Base-by-base conservation (phyloP, 2,888 invertebrate genomes). In the Lepidonotus clava region DNA sequence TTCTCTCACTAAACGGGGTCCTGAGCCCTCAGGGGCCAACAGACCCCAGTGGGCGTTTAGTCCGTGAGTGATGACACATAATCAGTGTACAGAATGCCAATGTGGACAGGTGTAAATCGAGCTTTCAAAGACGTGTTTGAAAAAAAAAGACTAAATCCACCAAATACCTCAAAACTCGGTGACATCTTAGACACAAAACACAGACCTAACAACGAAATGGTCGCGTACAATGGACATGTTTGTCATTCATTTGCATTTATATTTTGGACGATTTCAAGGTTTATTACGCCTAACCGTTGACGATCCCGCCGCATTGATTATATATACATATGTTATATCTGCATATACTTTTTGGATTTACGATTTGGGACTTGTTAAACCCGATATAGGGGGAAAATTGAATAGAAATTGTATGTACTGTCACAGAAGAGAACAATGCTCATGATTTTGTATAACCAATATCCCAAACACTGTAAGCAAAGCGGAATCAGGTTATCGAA, bases 91-190 rank as follows among this genome's bases (percentile, higher is more conserved):
- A n/a, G n/a, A n/a, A 61, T 46, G 24, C 61, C 61, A 28, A 11
- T 11, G 56, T n/a, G 38, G 38, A 38, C 38, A 11, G 38, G 36
- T 71, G 71, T 36, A 38, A 71, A 71, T 34, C 36, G 24, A 38
- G 71, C 34, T 71, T 71, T 71, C 32, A 6, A 46, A 46, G n/a
- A n/a, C n/a, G n/a, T n/a, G n/a, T n/a, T 61, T 61, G 61, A 61
- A 71, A 46, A 11, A 46, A 46, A 46, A 71, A 34, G 38, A 21
- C 36, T 38, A 38, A 71, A 71, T 38, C 71, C 34, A 71, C 36
- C 4, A 71, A 71, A 71, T 71, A 71, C 71, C 71, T 71, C 71
- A 71, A 71, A 56, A 71, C 61, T 71, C 71, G 18, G 71, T 32
- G 71, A 71, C 38, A 71, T 36, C 71, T 34, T 34, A 11, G 6